These are phyloP conservation scores for Nothocercus julius DNA, from an alignment of 2,113 vertebrate genomes.

Conservation along the genomic window DNA sequence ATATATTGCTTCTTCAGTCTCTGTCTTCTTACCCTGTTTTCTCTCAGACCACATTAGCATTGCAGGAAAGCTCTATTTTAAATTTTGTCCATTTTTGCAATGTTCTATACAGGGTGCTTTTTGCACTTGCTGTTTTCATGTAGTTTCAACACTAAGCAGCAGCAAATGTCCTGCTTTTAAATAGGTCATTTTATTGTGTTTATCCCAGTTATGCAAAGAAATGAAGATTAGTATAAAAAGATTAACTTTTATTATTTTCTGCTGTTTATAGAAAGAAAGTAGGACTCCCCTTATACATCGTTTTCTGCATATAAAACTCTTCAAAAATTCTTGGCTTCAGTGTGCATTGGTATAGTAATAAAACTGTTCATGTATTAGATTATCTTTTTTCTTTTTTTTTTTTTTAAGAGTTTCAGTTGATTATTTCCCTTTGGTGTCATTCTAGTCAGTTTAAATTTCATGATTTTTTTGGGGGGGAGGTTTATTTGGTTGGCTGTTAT, in stretches of 20 bases:
- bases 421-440: not conserved
- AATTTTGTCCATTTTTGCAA: not conserved
- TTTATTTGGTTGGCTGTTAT: not conserved
- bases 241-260: not conserved
- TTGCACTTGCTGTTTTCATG: not conserved
- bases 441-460: not conserved
- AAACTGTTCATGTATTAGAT: not conserved
- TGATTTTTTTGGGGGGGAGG: not conserved
- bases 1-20: not conserved
- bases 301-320: not conserved
- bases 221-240: not conserved
- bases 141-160: not conserved
- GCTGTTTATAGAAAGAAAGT: not conserved
- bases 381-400: not conserved
- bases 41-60: not conserved
- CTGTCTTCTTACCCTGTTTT: not conserved
- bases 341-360: slow-evolving; percentile 21
- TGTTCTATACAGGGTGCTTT: not conserved
- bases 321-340: not conserved
- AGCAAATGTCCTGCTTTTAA: not conserved
- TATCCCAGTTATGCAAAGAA: not conserved
- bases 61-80: not conserved
- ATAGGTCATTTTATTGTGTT: not conserved
- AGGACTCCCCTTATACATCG: not conserved
- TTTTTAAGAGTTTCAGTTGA: not conserved